phyloP scores from a whole-genome alignment of 53 echinoderm and acorn worm species.

The Echinarachnius parma region DNA sequence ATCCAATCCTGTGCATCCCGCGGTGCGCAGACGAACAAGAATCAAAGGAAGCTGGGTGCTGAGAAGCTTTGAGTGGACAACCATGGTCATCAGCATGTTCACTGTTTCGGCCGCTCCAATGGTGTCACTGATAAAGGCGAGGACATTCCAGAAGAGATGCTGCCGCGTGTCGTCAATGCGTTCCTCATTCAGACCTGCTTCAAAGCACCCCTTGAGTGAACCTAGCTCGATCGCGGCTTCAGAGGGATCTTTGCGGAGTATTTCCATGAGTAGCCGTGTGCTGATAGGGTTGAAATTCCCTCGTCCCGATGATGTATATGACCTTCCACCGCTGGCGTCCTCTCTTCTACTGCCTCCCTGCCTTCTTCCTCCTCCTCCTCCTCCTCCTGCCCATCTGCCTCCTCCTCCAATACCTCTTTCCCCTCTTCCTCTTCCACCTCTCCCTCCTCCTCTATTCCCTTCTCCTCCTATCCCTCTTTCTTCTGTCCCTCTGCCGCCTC shows the following conservation, averaged over 20 bases:
- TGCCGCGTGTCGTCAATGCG: neutral
- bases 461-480: too few relatives aligned
- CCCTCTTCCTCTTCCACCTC: neutral
- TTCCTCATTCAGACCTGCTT: constrained; percentile 2
- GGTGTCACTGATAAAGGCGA: constrained; percentile 10
- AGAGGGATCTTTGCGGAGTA: constrained; percentile 21
- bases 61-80: neutral
- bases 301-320: too few relatives aligned
- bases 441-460: too few relatives aligned
- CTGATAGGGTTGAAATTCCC: neutral
- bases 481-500: too few relatives aligned
- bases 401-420: neutral
- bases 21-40: too few relatives aligned
- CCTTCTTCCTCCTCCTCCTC: neutral
- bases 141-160: neutral
- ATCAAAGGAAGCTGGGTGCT: neutral
- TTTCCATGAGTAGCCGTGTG: neutral
- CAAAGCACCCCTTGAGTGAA: constrained; percentile 1
- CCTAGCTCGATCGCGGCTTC: constrained; percentile 10
- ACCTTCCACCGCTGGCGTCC: too few relatives aligned
- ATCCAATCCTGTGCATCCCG: neutral
- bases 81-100: constrained; percentile 17
- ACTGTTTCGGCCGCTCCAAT: constrained; percentile 18
- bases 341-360: neutral
- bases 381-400: neutral